Base-by-base conservation (phyloP, 2,797 vertebrate genomes). In the Sciurus vulgaris region DNA sequence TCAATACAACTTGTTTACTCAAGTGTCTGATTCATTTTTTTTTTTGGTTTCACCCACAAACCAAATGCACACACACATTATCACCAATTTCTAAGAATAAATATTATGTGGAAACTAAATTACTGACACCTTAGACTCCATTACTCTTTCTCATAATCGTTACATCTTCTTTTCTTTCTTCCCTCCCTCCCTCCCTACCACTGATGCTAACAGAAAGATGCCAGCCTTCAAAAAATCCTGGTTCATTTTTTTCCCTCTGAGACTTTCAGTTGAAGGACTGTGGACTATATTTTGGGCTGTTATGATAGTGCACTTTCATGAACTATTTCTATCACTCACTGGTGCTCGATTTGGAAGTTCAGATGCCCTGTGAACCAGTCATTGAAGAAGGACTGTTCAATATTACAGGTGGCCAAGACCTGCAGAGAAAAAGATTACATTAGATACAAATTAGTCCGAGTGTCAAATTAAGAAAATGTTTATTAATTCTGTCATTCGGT, bases 351-450 rank as follows among this genome's bases (percentile, higher is more conserved):
- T 96, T 99, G 98, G 97, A 99, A 99, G 95, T 98, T 99, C 83
- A 98, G 97, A 49, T 99, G 98, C 38, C 98, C 98, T 0, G 98
- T 98, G 94, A 99, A 98, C 98, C 98, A 99, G 94, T 99, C 98
- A 15, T 99, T 98, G 97, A 99, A 99, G 91, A 98, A 94, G 0
- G 98, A 98, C 81, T 98, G 98, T 47, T 99, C 96, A 15, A 98
- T 95, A 0, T 99, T 98, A 94, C 98, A 98, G 0, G 98, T 98
- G 84, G 98, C 98, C 86, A 98, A 92, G 78, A 99, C 95, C 98
- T 99, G n/a, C 28, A 86, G 86, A 73, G 96, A 47, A 33, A 96
- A 96, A 86, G 0, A 18, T 77, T 81, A 33, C 0, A 22, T 95
- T 91, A 95, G 86, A 56, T 73, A 9, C 20, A 61, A 89, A 65